Evolutionary conservation across 2,888 invertebrate genomes (phyloP).

Genomic region (Loripinus fragilis): DNA sequence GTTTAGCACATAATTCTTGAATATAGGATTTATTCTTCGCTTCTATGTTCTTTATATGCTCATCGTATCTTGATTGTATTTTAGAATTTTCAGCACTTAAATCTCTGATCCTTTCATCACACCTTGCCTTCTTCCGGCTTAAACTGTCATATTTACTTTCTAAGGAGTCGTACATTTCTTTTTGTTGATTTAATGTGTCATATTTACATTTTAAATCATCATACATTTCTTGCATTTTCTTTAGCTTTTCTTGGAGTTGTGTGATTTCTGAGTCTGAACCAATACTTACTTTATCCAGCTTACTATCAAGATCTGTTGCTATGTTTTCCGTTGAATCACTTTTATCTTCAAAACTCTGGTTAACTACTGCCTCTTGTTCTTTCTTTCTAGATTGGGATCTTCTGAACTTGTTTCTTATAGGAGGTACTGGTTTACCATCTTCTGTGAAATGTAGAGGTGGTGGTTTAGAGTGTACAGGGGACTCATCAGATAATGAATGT

Average conservation of each 20-base stretch:
- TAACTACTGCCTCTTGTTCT: slow-evolving; percentile 26
- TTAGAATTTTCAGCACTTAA: slow-evolving; percentile 63
- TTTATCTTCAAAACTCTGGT: slow-evolving; percentile 20
- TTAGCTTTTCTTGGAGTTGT: slow-evolving; percentile 50
- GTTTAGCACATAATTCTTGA: slow-evolving; percentile 62
- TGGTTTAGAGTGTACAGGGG: not conserved
- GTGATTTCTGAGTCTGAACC: slow-evolving; percentile 43
- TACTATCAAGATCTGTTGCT: not conserved
- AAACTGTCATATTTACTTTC: slow-evolving; percentile 47
- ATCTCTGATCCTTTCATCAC: slow-evolving; percentile 58
- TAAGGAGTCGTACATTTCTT: slow-evolving; percentile 42
- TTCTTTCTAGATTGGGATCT: slow-evolving; percentile 14
- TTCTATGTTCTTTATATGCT: slow-evolving; percentile 68
- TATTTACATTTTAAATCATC: slow-evolving; percentile 54
- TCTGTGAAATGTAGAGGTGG: slow-evolving; percentile 19
- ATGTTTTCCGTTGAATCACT: not conserved
- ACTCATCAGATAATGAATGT: slow-evolving; percentile 7
- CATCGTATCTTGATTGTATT: slow-evolving; percentile 68
- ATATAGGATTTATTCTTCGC: slow-evolving; percentile 59
- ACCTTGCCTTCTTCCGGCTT: slow-evolving; percentile 43
- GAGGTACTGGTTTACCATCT: slow-evolving; percentile 62
- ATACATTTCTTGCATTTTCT: slow-evolving; percentile 40
- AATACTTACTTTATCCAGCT: slow-evolving; percentile 4
- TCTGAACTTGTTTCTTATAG: slow-evolving; percentile 56
- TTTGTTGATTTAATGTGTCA: slow-evolving; percentile 56